Base-by-base conservation (phyloP, 2,797 vertebrate genomes). In the Notolabrus celidotus region DNA sequence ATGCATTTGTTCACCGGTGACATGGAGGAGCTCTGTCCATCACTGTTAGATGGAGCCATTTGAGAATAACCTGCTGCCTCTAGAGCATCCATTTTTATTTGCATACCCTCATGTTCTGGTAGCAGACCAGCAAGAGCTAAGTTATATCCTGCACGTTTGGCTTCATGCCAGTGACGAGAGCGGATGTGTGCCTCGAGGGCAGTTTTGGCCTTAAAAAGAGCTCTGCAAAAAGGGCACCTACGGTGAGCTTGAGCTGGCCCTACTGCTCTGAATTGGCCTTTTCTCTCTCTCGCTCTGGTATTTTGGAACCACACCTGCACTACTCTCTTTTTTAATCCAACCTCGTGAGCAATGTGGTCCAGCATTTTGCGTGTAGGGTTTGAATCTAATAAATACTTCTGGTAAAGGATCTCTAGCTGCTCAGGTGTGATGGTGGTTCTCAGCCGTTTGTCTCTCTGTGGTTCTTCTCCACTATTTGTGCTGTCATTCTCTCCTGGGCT, bases 231-330 rank as follows among this genome's bases (percentile, higher is more conserved):
- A 39, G 98, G 98, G 82, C 98, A 99, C 17, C 98, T 95, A 2
- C 98, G 95, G 65, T 99, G 98, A 62, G 98, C 98, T 82, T 99
- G 98, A 20, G 98, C 97, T 5, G 98, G 98, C 62, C 98, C 97
- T 23, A 99, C 96, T 4, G 98, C 98, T 88, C 98, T 92, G 83
- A 99, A 99, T 83, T 99, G 98, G 16, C 98, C 98, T 85, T 99
- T 99, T 88, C 98, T 95, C 80, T 99, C 98, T 84, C 98, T 94
- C 0, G 98, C 98, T 64, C 98, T 94, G 5, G 98, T 99, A 86
- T 99, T 99, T 89, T 99, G 98, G 90, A 99, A 99, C 98, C 98
- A 99, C 42, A 99, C 98, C 83, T 99, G 98, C 20, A 99, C 98
- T 39, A 99, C 98, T 0, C 98, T 96, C 86, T 99, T 99, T 91